Evolutionary conservation across 2,888 invertebrate species (phyloP).

Genomic region (Pseudolycoriella hygida): DNA sequence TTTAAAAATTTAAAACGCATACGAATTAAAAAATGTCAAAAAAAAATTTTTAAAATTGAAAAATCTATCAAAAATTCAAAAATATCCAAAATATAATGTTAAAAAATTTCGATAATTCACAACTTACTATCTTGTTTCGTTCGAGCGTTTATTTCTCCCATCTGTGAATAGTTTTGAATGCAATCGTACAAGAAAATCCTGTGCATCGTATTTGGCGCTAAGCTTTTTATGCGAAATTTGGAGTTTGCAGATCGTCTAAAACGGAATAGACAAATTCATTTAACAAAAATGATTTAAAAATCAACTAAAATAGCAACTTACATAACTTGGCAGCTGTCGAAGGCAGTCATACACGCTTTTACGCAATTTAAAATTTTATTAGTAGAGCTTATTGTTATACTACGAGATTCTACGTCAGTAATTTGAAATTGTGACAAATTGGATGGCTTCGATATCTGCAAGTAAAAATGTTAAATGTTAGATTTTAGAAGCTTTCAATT

Average conservation of each 20-base stretch:
- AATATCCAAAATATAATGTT: no score
- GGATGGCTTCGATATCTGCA: background rate
- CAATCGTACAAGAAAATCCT: slow-evolving; percentile 10
- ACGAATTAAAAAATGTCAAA: no score
- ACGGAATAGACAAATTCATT: background rate
- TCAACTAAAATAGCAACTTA: background rate
- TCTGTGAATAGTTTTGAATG: slow-evolving; percentile 5
- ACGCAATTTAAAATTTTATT: slow-evolving; percentile 8
- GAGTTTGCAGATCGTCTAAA: slow-evolving; percentile 4
- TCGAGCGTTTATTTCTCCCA: slow-evolving; percentile 21
- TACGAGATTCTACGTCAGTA: slow-evolving; percentile 19
- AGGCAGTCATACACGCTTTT: slow-evolving; percentile 8
- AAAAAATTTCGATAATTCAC: background rate
- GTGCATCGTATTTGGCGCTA: slow-evolving; percentile 10
- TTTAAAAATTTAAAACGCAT: no score
- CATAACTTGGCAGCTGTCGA: slow-evolving; percentile 1
- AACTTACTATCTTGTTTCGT: slow-evolving; percentile 26
- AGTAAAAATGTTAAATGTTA: no score
- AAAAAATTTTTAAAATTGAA: no score
- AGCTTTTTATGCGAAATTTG: slow-evolving; percentile 4
- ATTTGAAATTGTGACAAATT: slow-evolving; percentile 1
- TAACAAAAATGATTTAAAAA: background rate
- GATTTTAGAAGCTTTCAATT: no score
- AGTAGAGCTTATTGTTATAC: slow-evolving; percentile 17
- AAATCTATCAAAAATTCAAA: no score